These are phyloP conservation scores for Neomonachus schauinslandi DNA, from an alignment of 2,113 vertebrate genomes.

Conservation along the genomic window DNA sequence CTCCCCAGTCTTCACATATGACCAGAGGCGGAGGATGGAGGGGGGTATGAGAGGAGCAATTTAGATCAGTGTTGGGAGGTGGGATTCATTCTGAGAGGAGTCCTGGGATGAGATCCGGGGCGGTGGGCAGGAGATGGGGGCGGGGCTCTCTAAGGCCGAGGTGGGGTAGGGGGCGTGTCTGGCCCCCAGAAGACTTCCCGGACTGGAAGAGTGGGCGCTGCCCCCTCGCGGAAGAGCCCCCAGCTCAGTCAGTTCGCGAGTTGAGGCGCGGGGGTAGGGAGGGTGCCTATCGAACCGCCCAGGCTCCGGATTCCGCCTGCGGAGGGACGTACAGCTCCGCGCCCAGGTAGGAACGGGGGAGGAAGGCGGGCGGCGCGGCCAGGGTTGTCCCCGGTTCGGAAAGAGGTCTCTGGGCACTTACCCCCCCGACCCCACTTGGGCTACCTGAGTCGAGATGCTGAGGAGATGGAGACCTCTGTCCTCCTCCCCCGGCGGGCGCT, in stretches of 20 bases:
- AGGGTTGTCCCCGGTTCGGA: not conserved
- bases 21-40: not conserved
- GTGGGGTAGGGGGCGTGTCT: conserved; percentile 62
- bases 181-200: not conserved
- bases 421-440: not conserved
- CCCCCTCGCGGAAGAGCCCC: not conserved
- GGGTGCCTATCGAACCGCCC: not conserved
- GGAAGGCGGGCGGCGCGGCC: not conserved
- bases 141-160: not conserved
- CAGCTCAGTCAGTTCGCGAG: not conserved
- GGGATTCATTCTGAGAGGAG: not conserved
- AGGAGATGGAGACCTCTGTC: not conserved
- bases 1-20: not conserved
- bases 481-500: not conserved
- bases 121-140: not conserved
- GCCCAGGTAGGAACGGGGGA: conserved; percentile 18
- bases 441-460: not conserved
- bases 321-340: not conserved
- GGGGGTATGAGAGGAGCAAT: not conserved
- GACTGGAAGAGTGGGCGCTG: not conserved
- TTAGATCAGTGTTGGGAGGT: not conserved
- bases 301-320: conserved; percentile 38
- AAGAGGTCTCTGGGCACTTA: not conserved
- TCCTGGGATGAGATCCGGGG: not conserved
- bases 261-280: conserved; percentile 17